Percentiles rank a stretch among this genome's conserved stretches.
phyloP scores from a whole-genome alignment of 2,888 invertebrate species.

The Rhodophaea formosa region DNA sequence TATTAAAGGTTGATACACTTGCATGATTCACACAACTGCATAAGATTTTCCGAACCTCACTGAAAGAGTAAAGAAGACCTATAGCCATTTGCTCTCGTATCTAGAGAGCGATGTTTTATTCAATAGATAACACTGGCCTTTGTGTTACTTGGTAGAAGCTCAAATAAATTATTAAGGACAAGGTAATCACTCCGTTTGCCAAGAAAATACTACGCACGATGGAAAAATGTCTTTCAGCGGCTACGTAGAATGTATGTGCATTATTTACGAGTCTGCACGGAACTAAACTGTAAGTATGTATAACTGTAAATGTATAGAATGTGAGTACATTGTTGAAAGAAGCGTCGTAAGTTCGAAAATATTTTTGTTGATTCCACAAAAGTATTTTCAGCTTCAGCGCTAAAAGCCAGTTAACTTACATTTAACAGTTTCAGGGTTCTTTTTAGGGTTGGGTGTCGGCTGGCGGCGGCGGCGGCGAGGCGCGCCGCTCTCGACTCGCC shows the following conservation, averaged over 20 bases:
- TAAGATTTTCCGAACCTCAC: conserved; percentile 23
- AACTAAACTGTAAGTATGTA: conserved; percentile 33
- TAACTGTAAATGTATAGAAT: conserved; percentile 25
- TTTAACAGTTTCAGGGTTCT: conserved; percentile 46
- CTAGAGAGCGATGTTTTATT: conserved; percentile 67
- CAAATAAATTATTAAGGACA: conserved; percentile 69
- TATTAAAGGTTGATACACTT: not conserved
- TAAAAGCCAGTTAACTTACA: conserved; percentile 38
- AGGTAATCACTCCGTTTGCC: conserved; percentile 67
- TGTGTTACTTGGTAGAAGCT: conserved; percentile 64
- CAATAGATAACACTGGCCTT: conserved; percentile 66
- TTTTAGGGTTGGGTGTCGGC: conserved; percentile 33
- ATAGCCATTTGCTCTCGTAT: conserved; percentile 50
- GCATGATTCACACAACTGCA: conserved; percentile 18
- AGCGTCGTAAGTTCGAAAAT: conserved; percentile 25
- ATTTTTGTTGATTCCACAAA: conserved; percentile 30
- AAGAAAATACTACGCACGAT: conserved; percentile 54
- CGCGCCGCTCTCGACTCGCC: not conserved
- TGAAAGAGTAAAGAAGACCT: conserved; percentile 42
- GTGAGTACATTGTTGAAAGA: conserved; percentile 23
- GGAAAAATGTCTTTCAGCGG: conserved; percentile 54
- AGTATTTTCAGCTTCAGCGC: conserved; percentile 28
- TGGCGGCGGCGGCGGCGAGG: conserved; percentile 4
- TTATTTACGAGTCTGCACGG: conserved; percentile 43
- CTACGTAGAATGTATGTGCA: conserved; percentile 45